A percentile compares a stretch with the other conserved stretches of the same genome.
These are phyloP conservation scores for Psittacula cyanocephala DNA, from an alignment of 2,113 vertebrate genomes.

Conservation along the genomic window DNA sequence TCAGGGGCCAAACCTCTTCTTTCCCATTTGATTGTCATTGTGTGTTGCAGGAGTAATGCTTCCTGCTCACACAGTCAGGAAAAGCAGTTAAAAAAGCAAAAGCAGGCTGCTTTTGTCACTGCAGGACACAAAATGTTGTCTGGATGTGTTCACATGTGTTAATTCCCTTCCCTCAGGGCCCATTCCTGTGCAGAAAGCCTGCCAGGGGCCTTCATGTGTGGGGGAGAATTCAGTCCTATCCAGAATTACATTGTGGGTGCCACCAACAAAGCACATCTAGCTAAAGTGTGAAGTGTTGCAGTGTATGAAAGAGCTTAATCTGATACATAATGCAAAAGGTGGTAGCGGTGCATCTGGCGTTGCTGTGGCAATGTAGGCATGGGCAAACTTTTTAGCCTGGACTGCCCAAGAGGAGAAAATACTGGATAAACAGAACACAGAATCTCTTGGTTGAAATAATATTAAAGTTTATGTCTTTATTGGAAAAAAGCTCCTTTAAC, in stretches of 20 bases:
- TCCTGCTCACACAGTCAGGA: not conserved
- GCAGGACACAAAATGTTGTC: not conserved
- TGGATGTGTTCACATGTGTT: not conserved
- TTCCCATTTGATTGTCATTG: fast-evolving
- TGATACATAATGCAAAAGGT: not conserved
- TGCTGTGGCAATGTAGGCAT: not conserved
- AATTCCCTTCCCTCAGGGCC: not conserved
- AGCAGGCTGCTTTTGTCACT: not conserved
- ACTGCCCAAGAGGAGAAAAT: not conserved
- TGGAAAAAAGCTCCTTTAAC: not conserved
- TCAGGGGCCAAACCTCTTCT: not conserved
- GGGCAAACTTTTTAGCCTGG: not conserved
- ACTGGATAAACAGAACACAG: not conserved
- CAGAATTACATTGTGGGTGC: not conserved
- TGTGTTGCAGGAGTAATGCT: not conserved
- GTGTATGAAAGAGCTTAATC: not conserved
- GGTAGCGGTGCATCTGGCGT: not conserved
- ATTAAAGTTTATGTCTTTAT: not conserved
- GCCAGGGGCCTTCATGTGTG: not conserved
- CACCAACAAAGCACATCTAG: not conserved
- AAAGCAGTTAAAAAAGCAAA: not conserved
- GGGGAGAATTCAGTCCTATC: not conserved
- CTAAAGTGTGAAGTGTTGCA: not conserved
- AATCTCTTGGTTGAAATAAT: not conserved
- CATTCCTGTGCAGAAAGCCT: not conserved